Conservation (phyloP, 2,113 vertebrate species). For the Urocolius indicus region DNA sequence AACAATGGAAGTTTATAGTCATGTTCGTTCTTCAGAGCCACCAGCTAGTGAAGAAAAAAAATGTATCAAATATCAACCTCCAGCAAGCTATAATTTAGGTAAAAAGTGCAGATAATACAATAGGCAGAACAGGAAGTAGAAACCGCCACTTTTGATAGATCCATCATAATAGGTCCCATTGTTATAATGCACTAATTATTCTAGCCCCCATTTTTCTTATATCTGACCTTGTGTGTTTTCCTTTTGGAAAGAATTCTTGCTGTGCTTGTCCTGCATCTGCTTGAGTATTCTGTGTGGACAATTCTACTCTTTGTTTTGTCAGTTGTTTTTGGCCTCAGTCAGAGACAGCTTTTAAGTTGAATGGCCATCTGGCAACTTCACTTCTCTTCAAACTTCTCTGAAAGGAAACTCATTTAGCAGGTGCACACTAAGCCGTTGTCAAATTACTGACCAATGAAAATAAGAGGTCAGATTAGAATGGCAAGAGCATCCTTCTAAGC, state of each 20-base stretch:
- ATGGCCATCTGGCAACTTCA: constrained; percentile 20
- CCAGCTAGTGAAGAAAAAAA: background rate
- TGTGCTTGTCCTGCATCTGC: background rate
- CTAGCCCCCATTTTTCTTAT: background rate
- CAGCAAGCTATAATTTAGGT: background rate
- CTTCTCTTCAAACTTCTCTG: constrained; percentile 41
- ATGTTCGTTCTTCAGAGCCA: background rate
- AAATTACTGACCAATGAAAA: constrained; percentile 50
- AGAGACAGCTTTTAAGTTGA: constrained; percentile 44
- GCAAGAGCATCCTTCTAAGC: background rate
- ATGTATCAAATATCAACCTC: background rate
- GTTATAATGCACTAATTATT: background rate
- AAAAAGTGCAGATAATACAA: background rate
- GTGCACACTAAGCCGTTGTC: constrained; percentile 30
- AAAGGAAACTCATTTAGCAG: constrained; percentile 45
- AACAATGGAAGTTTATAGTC: background rate
- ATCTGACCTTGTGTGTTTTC: background rate
- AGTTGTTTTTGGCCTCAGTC: constrained; percentile 14
- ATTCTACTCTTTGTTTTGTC: constrained; percentile 9
- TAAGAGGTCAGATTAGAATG: background rate
- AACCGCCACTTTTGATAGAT: background rate
- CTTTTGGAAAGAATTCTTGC: background rate
- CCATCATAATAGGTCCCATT: background rate
- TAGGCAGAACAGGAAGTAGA: background rate
- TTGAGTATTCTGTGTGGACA: background rate